Conservation (phyloP, 1,140 invertebrate genomes). For the Bursaphelenchus mucronatus region DNA sequence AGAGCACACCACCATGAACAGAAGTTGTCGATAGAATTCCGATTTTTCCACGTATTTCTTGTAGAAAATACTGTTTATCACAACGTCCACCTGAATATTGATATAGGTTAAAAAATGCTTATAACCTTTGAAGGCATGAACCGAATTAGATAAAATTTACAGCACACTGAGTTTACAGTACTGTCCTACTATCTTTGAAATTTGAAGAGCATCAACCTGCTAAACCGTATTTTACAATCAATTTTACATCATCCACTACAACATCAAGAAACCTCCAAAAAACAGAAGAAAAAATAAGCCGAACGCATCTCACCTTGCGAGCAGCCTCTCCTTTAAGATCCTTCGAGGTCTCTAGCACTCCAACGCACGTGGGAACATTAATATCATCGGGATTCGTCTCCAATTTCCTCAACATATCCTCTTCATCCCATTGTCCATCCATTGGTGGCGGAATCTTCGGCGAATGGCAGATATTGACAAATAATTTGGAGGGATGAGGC, state of each 20-base stretch:
- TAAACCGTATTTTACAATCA: too few relatives aligned
- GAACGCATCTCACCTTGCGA: background rate
- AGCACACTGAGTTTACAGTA: too few relatives aligned
- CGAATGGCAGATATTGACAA: slow-evolving; percentile 13
- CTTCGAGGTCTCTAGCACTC: background rate
- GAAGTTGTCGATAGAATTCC: slow-evolving; percentile 20
- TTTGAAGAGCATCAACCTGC: too few relatives aligned
- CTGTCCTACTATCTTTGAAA: too few relatives aligned
- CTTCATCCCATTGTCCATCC: slow-evolving; percentile 12
- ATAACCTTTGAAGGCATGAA: too few relatives aligned
- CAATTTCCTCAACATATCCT: slow-evolving; percentile 13
- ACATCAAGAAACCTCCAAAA: too few relatives aligned
- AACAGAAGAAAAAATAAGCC: too few relatives aligned
- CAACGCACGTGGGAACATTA: slow-evolving; percentile 12
- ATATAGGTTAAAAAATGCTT: too few relatives aligned
- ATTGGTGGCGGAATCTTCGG: slow-evolving; percentile 14
- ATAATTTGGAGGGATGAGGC: slow-evolving; percentile 14
- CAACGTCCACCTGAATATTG: slow-evolving; percentile 1
- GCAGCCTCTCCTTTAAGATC: slow-evolving; percentile 2
- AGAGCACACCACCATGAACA: slow-evolving; percentile 6
- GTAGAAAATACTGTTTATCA: slow-evolving; percentile 13
- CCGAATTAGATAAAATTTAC: too few relatives aligned
- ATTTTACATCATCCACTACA: too few relatives aligned
- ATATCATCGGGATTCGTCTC: slow-evolving; percentile 14
- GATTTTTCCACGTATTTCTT: slow-evolving; percentile 9